Percentiles rank a stretch among this genome's conserved stretches.
phyloP scores from a whole-genome alignment of 2,888 invertebrate species.

The Plusia festucae region DNA sequence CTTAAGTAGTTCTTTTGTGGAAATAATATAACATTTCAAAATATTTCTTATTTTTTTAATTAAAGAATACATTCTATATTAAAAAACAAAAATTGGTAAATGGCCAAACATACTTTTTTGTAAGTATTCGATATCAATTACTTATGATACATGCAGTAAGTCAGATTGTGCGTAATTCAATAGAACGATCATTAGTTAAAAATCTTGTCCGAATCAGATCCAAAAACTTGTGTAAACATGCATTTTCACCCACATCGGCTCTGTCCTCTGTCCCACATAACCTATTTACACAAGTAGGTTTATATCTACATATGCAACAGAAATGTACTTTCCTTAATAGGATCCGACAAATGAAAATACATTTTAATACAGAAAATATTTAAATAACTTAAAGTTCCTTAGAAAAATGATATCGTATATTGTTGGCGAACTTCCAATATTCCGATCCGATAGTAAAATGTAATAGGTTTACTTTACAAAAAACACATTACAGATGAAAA shows the following conservation, averaged over 20 bases:
- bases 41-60: neutral
- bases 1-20: neutral
- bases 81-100: too few relatives aligned
- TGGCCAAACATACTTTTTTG: too few relatives aligned
- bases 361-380: constrained; percentile 30
- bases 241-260: neutral
- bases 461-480: constrained; percentile 59
- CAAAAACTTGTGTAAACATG: too few relatives aligned
- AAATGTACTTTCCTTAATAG: neutral
- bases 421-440: constrained; percentile 52
- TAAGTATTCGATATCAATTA: too few relatives aligned
- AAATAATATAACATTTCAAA: neutral
- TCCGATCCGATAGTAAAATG: constrained; percentile 50
- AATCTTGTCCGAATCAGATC: too few relatives aligned
- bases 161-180: too few relatives aligned
- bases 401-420: constrained; percentile 37
- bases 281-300: neutral
- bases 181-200: too few relatives aligned
- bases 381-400: constrained; percentile 28
- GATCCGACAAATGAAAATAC: constrained; percentile 23
- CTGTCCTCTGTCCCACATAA: neutral
- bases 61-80: too few relatives aligned
- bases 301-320: neutral
- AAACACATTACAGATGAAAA: constrained; percentile 53
- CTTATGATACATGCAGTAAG: too few relatives aligned